Conservation (phyloP, 2,797 vertebrate species). For the Phoeniculus purpureus region DNA sequence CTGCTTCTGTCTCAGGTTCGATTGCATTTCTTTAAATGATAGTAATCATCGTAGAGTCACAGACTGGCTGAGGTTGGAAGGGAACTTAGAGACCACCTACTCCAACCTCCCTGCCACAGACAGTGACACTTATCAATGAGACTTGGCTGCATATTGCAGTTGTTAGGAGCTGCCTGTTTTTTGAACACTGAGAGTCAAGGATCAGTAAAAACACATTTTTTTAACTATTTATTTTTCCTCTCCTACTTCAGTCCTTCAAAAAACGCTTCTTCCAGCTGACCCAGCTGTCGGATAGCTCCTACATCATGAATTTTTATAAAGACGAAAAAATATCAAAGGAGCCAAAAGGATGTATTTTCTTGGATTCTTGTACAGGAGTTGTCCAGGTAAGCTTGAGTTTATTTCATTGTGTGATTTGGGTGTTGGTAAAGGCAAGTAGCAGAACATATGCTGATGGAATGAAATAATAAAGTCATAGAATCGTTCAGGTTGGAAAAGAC, state of each 20-base stretch:
- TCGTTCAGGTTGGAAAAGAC: no score
- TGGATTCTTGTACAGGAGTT: constrained; percentile 97
- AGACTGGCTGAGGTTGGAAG: no score
- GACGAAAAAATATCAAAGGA: constrained; percentile 99
- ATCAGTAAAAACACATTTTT: not conserved
- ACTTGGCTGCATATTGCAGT: not conserved
- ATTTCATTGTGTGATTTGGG: not conserved
- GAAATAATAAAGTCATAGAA: no score
- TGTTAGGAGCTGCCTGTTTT: not conserved
- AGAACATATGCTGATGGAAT: rapidly evolving
- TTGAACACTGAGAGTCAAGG: not conserved
- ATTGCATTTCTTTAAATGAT: not conserved
- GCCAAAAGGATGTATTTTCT: constrained; percentile 98
- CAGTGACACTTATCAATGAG: no score
- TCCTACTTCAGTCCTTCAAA: constrained; percentile 90
- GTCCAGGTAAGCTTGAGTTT: constrained; percentile 85
- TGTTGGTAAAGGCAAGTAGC: not conserved
- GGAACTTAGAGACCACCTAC: no score
- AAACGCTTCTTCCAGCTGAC: constrained; percentile 97
- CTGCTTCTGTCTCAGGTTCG: not conserved
- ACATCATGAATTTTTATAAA: constrained; percentile 99
- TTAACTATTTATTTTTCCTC: not conserved
- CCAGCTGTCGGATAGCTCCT: constrained; percentile 95
- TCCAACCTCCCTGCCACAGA: no score
- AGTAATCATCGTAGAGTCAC: not conserved